These are phyloP conservation scores for Delphinus delphis DNA, from an alignment of 2,113 vertebrate species.

Conservation along the genomic window DNA sequence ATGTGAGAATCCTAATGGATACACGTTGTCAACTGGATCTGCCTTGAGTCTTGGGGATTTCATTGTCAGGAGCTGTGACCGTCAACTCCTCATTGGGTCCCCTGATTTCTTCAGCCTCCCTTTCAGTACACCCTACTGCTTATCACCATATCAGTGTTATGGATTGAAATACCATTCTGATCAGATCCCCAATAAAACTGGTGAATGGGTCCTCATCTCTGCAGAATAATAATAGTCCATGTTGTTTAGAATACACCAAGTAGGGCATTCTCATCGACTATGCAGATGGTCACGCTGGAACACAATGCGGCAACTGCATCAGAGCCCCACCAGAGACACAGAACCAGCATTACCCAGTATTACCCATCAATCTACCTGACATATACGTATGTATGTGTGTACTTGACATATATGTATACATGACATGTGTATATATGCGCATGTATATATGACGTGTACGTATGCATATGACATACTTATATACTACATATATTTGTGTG, in stretches of 20 bases:
- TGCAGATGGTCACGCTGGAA: background rate
- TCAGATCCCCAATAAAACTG: background rate
- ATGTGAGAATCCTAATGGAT: background rate
- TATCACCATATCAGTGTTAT: no score
- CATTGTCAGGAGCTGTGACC: background rate
- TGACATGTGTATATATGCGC: background rate
- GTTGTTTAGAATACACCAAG: background rate
- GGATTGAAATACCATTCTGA: background rate
- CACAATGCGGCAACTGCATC: background rate
- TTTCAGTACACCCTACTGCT: background rate
- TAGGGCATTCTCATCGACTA: background rate
- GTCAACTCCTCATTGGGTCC: background rate
- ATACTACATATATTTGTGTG: background rate
- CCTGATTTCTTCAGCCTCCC: background rate
- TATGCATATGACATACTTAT: background rate
- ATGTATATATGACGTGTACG: background rate
- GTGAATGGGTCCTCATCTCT: background rate
- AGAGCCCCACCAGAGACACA: background rate
- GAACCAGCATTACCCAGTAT: background rate
- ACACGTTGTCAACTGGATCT: background rate
- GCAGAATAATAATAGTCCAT: background rate
- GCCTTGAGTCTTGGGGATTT: background rate
- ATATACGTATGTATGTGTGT: rapidly evolving
- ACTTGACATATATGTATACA: background rate
- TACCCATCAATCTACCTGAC: background rate